These are phyloP conservation scores for Branchinecta sandiegonensis DNA, from an alignment of 2,888 invertebrate species.

Conservation along the genomic window DNA sequence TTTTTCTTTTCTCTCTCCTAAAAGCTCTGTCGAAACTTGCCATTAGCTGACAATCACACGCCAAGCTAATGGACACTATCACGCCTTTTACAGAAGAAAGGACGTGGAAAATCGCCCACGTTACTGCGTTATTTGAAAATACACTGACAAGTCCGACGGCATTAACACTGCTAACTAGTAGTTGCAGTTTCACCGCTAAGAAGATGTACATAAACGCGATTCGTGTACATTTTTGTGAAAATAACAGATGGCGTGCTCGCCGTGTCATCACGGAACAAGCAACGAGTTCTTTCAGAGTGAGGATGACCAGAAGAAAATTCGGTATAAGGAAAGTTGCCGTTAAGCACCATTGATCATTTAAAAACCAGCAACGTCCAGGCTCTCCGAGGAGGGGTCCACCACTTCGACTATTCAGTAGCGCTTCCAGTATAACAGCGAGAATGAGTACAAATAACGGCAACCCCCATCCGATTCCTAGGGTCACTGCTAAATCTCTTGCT, in stretches of 20 bases:
- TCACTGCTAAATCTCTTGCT: neutral
- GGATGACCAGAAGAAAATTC: neutral
- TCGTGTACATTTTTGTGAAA: neutral
- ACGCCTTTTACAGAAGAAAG: constrained; percentile 42
- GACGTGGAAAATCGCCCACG: constrained; percentile 35
- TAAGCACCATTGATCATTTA: neutral
- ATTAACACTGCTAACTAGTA: neutral
- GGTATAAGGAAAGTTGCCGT: neutral
- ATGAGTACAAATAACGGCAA: neutral
- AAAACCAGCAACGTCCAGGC: neutral
- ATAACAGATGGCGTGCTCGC: neutral
- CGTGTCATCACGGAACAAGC: neutral
- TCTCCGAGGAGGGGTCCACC: neutral
- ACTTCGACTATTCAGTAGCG: neutral
- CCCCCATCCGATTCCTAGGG: constrained; percentile 3
- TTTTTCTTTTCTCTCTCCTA: too few relatives aligned
- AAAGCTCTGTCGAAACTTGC: constrained; percentile 17
- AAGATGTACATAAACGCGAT: neutral
- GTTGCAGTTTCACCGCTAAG: neutral
- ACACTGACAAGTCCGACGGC: neutral
- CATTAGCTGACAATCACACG: constrained; percentile 44
- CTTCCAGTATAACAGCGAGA: neutral
- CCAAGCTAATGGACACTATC: constrained; percentile 46
- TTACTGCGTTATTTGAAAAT: constrained; percentile 23
- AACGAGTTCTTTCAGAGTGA: neutral